A percentile compares a stretch with the other conserved stretches of the same genome.
Evolutionary conservation across 35 echinoderm and acorn worm genomes (phyloP).

Genomic region (Diadema setosum): DNA sequence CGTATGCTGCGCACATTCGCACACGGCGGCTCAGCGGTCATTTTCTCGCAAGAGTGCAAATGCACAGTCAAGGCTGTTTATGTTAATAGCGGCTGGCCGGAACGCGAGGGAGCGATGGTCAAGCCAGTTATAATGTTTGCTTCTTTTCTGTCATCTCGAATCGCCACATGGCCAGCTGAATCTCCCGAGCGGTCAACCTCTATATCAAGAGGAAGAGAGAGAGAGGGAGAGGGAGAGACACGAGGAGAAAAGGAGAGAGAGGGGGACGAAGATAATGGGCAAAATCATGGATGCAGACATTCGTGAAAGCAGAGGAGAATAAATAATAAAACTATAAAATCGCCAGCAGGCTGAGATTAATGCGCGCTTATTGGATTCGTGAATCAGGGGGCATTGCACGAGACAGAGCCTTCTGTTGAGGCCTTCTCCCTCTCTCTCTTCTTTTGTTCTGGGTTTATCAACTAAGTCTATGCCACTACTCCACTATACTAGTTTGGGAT

Average conservation of each 20-base stretch:
- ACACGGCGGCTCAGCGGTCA: neutral
- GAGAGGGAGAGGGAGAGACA: neutral
- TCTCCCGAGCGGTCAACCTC: neutral
- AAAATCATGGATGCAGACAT: neutral
- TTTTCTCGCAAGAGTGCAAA: neutral
- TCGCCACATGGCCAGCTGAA: neutral
- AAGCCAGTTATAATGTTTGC: too few relatives aligned
- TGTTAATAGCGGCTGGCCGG: neutral
- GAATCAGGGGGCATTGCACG: too few relatives aligned
- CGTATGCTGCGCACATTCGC: neutral
- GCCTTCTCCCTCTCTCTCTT: too few relatives aligned
- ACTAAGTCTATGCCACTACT: too few relatives aligned
- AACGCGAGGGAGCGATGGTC: neutral
- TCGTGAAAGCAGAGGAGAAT: neutral
- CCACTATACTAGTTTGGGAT: too few relatives aligned
- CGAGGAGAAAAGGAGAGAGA: neutral
- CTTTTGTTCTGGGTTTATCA: too few relatives aligned
- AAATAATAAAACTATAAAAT: too few relatives aligned
- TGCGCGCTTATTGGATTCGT: too few relatives aligned
- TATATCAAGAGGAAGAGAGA: too few relatives aligned
- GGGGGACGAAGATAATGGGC: neutral
- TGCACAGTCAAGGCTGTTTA: neutral
- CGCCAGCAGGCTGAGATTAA: too few relatives aligned
- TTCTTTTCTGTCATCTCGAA: neutral
- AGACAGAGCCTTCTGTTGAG: too few relatives aligned